Percentiles rank a stretch among this genome's conserved stretches.
Evolutionary conservation across 1,140 invertebrate genomes (phyloP).

Genomic region (Polypedilum pembai): DNA sequence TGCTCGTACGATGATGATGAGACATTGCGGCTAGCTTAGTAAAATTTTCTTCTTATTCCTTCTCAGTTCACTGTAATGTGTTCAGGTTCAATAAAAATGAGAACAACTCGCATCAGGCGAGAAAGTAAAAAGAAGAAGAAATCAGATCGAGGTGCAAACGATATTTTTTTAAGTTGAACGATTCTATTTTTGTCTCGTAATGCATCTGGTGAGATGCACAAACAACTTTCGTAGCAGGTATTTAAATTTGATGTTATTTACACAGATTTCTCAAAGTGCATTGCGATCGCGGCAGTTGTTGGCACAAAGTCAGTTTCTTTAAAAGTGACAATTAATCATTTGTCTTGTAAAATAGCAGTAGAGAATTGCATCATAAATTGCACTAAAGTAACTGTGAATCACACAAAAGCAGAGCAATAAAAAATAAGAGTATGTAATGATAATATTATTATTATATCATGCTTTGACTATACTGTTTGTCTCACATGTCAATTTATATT

Average conservation of each 20-base stretch:
- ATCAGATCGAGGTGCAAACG: background rate
- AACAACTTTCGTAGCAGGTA: background rate
- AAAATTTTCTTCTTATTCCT: background rate
- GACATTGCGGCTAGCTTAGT: background rate
- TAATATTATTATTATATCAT: too few species aligned
- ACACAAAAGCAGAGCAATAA: too few species aligned
- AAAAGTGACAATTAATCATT: constrained; percentile 13
- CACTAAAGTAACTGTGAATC: too few species aligned
- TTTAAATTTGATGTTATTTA: background rate
- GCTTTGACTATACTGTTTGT: too few species aligned
- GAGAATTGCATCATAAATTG: background rate
- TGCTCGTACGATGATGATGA: background rate
- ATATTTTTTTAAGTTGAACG: background rate
- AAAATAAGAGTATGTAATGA: too few species aligned
- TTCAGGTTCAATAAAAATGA: constrained; percentile 13
- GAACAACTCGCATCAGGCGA: background rate
- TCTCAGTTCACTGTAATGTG: background rate
- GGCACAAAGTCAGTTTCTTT: background rate
- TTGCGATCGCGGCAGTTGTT: background rate
- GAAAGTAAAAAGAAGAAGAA: too few species aligned
- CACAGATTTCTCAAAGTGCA: background rate
- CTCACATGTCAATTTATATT: too few species aligned
- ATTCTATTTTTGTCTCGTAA: background rate
- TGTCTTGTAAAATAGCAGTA: background rate
- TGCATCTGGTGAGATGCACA: constrained; percentile 10